Conservation (phyloP, 2,888 invertebrate genomes). For the Heteromyza rotundicornis region DNA sequence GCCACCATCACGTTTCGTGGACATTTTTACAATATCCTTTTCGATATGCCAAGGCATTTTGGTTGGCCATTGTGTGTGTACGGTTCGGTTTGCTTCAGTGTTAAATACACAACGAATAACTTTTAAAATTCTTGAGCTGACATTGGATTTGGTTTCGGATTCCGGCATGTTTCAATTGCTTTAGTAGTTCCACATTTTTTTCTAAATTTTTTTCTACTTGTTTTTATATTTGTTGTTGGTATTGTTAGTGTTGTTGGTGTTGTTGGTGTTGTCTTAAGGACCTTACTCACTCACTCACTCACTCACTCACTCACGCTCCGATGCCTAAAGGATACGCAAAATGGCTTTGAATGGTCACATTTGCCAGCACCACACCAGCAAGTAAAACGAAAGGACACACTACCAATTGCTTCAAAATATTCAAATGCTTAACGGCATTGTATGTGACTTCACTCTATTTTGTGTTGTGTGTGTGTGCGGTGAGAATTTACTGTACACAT, state of each 20-base stretch:
- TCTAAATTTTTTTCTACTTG: no score
- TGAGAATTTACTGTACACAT: neutral
- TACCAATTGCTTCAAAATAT: neutral
- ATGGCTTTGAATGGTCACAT: slow-evolving; percentile 47
- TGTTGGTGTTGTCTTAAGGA: neutral
- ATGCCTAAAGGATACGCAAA: slow-evolving; percentile 50
- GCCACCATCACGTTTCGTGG: neutral
- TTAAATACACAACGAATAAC: slow-evolving; percentile 6
- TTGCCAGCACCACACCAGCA: no score
- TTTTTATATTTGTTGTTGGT: no score
- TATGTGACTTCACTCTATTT: no score
- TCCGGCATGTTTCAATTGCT: slow-evolving; percentile 13
- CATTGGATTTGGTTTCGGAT: slow-evolving; percentile 48
- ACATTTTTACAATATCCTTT: neutral
- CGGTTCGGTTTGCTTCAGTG: neutral
- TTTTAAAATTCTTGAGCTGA: slow-evolving; percentile 47
- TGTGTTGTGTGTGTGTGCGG: neutral
- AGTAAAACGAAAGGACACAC: neutral
- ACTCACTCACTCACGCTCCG: no score
- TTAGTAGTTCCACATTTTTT: no score
- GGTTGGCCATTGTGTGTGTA: neutral
- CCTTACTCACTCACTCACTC: neutral
- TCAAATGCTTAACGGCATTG: no score
- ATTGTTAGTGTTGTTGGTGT: slow-evolving; percentile 18
- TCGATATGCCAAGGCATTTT: neutral